These are phyloP conservation scores for Sorex araneus DNA, from an alignment of 2,113 vertebrate species.

Conservation along the genomic window DNA sequence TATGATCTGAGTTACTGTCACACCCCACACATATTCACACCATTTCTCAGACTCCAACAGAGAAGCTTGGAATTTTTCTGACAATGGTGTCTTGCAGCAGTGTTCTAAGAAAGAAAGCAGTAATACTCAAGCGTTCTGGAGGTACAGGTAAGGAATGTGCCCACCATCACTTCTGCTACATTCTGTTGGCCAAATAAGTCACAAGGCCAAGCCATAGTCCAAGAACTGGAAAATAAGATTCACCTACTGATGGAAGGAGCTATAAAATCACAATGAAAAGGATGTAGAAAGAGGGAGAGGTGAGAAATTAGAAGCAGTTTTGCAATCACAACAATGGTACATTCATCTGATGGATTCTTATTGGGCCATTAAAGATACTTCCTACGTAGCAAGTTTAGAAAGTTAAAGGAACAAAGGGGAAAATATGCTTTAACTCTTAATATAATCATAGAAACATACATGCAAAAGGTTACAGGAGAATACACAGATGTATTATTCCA, in stretches of 20 bases:
- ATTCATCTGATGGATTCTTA: slow-evolving; percentile 26
- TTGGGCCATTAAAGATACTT: slow-evolving; percentile 32
- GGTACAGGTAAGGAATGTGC: not conserved
- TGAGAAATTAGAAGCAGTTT: not conserved
- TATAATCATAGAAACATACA: not conserved
- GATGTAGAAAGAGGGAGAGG: slow-evolving; percentile 5
- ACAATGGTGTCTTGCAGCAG: not conserved
- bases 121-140: not conserved
- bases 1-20: not conserved
- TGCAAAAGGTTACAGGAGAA: not conserved
- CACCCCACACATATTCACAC: not conserved
- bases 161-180: not conserved
- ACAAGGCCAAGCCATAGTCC: not conserved
- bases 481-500: not conserved
- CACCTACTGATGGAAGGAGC: not conserved
- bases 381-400: not conserved
- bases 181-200: not conserved
- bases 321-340: not conserved
- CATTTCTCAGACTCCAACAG: not conserved
- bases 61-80: not conserved
- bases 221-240: not conserved
- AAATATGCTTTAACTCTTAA: not conserved
- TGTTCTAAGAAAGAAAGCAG: not conserved
- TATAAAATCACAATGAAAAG: slow-evolving; percentile 2
- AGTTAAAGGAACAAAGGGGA: slow-evolving; percentile 32